phyloP scores from a whole-genome alignment of 2,888 invertebrate species.

The Drosophila macrospina region DNA sequence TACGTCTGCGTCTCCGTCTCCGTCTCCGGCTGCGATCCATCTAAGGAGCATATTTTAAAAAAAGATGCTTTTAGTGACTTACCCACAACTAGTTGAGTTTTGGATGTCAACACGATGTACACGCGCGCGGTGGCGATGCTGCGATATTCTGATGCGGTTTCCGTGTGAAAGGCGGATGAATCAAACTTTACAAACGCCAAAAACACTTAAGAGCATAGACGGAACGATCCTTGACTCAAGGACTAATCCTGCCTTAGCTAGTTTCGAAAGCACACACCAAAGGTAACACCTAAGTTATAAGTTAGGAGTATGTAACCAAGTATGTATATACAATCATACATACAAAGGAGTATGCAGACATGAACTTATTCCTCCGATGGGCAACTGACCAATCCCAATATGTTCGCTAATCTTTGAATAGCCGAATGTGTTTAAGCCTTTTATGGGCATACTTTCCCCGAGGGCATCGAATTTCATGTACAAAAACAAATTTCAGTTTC shows the following conservation, averaged over 20 bases:
- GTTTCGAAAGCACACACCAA: slow-evolving; percentile 4
- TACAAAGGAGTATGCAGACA: background rate
- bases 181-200: slow-evolving; percentile 11
- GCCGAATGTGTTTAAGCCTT: slow-evolving; percentile 68
- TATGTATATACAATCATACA: too few species aligned
- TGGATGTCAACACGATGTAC: slow-evolving; percentile 84
- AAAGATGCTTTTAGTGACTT: slow-evolving; percentile 79
- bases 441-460: slow-evolving; percentile 79
- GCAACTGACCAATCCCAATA: background rate
- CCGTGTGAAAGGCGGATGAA: slow-evolving; percentile 40
- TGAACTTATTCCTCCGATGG: background rate
- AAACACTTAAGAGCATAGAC: slow-evolving; percentile 1
- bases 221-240: slow-evolving; percentile 26
- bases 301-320: background rate
- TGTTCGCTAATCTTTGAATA: slow-evolving; percentile 11
- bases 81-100: slow-evolving; percentile 85
- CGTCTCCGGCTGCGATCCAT: slow-evolving; percentile 78
- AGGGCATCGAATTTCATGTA: slow-evolving; percentile 84
- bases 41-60: slow-evolving; percentile 85
- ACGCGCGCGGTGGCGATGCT: slow-evolving; percentile 66
- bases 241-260: background rate
- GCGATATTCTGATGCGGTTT: slow-evolving; percentile 13
- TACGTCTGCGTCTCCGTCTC: slow-evolving; percentile 31
- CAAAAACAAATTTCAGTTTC: slow-evolving; percentile 64
- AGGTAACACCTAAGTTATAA: slow-evolving; percentile 12